Base-by-base conservation (phyloP, 2,888 invertebrate genomes). In the Drosophila gaucha region DNA sequence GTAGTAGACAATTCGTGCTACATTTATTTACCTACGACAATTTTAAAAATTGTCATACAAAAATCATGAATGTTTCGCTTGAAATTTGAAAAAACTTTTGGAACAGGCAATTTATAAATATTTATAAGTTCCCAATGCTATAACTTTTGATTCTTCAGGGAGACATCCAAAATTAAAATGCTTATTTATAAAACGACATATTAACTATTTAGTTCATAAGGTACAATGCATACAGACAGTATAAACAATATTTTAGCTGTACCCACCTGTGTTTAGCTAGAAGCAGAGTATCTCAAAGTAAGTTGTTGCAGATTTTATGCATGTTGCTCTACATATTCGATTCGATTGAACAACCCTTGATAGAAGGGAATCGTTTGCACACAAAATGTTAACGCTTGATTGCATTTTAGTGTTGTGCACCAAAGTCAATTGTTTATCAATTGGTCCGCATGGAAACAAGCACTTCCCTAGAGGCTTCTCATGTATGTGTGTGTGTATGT, bases 341-440 rank as follows among this genome's bases (percentile, higher is more conserved):
- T n/a, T 4, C 47, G 38, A 18, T 44, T 46, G 22, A 44, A 35
- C 44, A 44, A 46, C 66, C 70, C 72, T 28, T 31, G 44, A 12
- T n/a, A n/a, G 41, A 10, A 33, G n/a, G 16, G 16, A 41, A 18
- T 12, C 52, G 49, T 57, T 73, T 69, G 41, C 57, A 62, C 60
- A 58, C 38, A 44, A 64, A 74, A 64, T 57, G 70, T 82, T 65
- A 71, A 74, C 77, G 86, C 67, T 71, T 83, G 80, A 79, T 83
- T 86, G 86, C 85, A 70, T 60, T 84, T 78, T 50, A 22, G 47
- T 77, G 70, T 44, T 78, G 79, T 62, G 66, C 72, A 59, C 31
- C 52, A 59, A 67, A 86, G 78, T 82, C 80, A 82, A 82, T 82
- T 82, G 80, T 82, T 83, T 82, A 80, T 73, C 80, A 83, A 80